Percentiles rank a stretch among this genome's conserved stretches.
phyloP scores from a whole-genome alignment of 2,113 vertebrate species.

The Acanthochromis polyacanthus region DNA sequence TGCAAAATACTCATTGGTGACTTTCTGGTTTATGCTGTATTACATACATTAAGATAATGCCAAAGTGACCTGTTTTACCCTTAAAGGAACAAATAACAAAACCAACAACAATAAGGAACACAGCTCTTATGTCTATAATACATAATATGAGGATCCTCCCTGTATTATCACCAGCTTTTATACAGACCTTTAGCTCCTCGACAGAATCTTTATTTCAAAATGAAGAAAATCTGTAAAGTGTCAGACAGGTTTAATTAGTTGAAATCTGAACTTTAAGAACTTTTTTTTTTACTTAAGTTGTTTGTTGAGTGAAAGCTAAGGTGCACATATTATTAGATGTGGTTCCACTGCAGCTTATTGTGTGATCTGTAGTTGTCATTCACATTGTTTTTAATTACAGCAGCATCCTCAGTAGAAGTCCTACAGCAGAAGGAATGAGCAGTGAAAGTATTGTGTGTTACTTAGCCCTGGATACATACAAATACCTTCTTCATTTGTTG shows the following conservation, averaged over 20 bases:
- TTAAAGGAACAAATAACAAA: slow-evolving; percentile 59
- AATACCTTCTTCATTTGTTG: slow-evolving; percentile 9
- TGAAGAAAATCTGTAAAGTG: too few species aligned
- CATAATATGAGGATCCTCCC: slow-evolving; percentile 41
- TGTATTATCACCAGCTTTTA: not conserved
- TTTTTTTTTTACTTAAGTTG: too few species aligned
- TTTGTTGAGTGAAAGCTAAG: too few species aligned
- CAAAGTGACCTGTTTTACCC: slow-evolving; percentile 63
- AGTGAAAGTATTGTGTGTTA: not conserved
- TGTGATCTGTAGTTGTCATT: slow-evolving; percentile 1
- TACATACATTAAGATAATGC: slow-evolving; percentile 9
- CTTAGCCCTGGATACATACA: slow-evolving; percentile 16
- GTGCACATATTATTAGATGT: not conserved
- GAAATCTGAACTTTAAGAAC: too few species aligned
- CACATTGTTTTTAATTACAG: slow-evolving; percentile 24
- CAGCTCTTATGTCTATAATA: slow-evolving; percentile 72
- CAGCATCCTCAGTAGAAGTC: slow-evolving; percentile 4
- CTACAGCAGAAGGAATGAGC: not conserved
- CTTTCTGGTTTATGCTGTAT: slow-evolving; percentile 56
- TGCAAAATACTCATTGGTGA: not conserved
- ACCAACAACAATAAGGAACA: slow-evolving; percentile 26
- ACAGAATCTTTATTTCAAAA: too few species aligned
- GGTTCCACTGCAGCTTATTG: not conserved
- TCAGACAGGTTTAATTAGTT: too few species aligned
- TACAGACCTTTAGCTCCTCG: too few species aligned